Percentiles rank a stretch among this genome's conserved stretches.
Conservation (phyloP, 2,113 vertebrate genomes). For the Melanotaenia duboulayi region DNA sequence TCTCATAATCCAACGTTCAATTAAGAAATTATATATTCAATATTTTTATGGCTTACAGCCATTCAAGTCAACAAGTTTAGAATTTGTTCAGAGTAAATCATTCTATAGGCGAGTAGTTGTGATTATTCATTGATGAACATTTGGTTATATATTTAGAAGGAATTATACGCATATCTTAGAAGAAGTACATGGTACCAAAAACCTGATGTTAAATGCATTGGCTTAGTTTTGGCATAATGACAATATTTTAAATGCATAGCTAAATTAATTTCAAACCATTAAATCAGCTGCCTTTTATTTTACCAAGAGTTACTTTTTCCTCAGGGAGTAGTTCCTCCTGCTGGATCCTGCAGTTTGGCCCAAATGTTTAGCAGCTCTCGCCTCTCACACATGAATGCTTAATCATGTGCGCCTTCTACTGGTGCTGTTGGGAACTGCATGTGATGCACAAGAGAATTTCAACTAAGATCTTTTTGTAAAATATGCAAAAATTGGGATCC, state of each 20-base stretch:
- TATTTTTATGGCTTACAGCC: too few relatives aligned
- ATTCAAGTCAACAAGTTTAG: too few relatives aligned
- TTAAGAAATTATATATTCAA: not conserved
- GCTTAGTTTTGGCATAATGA: not conserved
- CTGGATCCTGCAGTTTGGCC: slow-evolving; percentile 41
- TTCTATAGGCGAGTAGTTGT: not conserved
- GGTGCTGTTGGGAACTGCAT: slow-evolving; percentile 75
- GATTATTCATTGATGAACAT: not conserved
- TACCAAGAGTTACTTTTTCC: slow-evolving; percentile 16
- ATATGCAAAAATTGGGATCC: not conserved
- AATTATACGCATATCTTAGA: not conserved
- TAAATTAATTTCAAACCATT: slow-evolving; percentile 22
- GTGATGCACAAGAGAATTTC: slow-evolving; percentile 1
- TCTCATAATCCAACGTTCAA: not conserved
- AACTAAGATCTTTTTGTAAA: slow-evolving; percentile 2
- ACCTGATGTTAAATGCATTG: not conserved
- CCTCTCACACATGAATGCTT: slow-evolving; percentile 77
- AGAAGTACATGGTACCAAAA: slow-evolving; percentile 3
- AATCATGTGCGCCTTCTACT: slow-evolving; percentile 95
- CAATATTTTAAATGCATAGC: not conserved
- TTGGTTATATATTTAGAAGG: not conserved
- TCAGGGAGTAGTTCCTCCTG: slow-evolving; percentile 39
- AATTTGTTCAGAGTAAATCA: not conserved
- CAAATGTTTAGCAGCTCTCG: slow-evolving; percentile 39
- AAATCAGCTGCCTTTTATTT: not conserved